These are phyloP conservation scores for Phoebastria nigripes DNA, from an alignment of 2,797 vertebrate genomes.

Conservation along the genomic window DNA sequence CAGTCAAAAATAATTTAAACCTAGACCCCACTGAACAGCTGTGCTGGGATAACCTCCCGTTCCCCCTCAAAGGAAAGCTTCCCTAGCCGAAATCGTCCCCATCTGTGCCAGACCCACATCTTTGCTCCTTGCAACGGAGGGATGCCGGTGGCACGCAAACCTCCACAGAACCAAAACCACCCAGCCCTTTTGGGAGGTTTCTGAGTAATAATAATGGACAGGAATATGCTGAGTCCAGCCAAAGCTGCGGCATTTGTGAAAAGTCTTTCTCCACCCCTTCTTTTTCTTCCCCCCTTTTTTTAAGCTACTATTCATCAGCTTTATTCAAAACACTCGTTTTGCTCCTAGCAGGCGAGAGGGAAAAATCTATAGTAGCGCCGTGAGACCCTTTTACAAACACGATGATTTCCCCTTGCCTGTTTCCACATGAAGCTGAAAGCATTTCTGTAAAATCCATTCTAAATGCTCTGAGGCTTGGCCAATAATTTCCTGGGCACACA, in stretches of 20 bases:
- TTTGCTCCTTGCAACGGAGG: background rate
- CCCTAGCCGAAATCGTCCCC: accelerated
- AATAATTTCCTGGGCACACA: background rate
- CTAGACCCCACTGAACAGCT: background rate
- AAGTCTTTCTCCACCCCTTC: background rate
- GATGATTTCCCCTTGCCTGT: background rate
- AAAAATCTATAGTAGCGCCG: background rate
- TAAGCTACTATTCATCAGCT: background rate
- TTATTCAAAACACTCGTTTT: constrained; percentile 25
- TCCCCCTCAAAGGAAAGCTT: background rate
- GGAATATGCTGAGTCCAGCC: background rate
- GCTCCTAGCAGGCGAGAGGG: background rate
- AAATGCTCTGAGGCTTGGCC: background rate
- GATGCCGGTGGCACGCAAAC: accelerated
- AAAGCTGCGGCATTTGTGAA: background rate
- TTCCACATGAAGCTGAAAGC: background rate
- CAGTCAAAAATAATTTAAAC: background rate
- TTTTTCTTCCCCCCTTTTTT: accelerated
- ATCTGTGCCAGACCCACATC: background rate
- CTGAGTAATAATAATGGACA: background rate
- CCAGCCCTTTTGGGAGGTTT: background rate
- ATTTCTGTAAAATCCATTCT: background rate
- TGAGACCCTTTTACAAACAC: background rate
- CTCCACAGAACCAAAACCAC: background rate
- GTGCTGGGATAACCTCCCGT: background rate